Percentiles rank a stretch among this genome's conserved stretches.
phyloP scores from a whole-genome alignment of 2,797 vertebrate species.

The Periparus ater region DNA sequence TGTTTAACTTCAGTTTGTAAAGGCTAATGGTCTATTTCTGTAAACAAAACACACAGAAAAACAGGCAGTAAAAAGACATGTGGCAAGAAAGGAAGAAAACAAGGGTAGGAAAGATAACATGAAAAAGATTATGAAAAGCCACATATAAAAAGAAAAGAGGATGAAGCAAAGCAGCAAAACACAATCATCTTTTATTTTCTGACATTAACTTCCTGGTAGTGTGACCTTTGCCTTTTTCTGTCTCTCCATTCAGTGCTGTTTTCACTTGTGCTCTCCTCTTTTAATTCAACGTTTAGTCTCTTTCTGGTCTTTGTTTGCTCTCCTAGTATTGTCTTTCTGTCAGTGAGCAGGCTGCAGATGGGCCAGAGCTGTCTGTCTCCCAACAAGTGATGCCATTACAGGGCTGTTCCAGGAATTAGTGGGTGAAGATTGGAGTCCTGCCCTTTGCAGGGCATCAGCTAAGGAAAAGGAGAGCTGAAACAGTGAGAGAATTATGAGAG shows the following conservation, averaged over 20 bases:
- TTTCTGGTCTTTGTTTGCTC: neutral
- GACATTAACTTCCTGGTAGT: neutral
- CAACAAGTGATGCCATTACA: neutral
- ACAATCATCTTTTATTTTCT: neutral
- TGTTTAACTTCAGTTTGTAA: neutral
- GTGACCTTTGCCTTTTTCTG: neutral
- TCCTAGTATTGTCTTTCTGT: neutral
- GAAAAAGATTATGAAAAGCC: neutral
- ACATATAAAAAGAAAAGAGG: neutral
- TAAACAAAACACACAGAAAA: conserved; percentile 14
- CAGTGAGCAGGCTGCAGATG: neutral
- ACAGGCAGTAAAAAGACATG: neutral
- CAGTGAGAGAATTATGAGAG: neutral
- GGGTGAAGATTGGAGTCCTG: neutral
- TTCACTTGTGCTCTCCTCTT: neutral
- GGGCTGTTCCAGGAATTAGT: neutral
- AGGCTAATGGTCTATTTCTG: neutral
- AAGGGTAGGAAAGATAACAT: neutral
- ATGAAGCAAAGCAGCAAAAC: neutral
- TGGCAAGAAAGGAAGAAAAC: neutral
- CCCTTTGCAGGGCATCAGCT: neutral
- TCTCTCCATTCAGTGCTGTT: neutral
- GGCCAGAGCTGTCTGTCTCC: neutral
- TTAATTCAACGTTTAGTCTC: neutral
- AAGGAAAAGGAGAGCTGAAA: neutral